Evolutionary conservation across 2,113 vertebrate species (phyloP), one percentile per base, ranked within the genome.

Genomic region (Phoxinus phoxinus): DNA sequence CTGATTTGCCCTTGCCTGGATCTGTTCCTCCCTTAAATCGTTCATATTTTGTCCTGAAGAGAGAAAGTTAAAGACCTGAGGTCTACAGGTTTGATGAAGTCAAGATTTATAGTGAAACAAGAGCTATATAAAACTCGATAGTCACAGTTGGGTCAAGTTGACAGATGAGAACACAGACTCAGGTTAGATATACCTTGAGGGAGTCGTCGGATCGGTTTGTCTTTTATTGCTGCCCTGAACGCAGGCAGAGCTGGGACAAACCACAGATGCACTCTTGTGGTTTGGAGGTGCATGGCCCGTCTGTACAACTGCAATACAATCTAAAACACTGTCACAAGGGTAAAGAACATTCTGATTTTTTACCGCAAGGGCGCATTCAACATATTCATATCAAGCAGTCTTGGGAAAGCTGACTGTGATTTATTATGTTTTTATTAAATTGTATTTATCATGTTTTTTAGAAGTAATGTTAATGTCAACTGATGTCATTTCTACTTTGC

Each of bases 81-180:
- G 81, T 83, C 81, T 83, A 72, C 65, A 83, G 30, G 46, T 44
- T n/a, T 44, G 61, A 53, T 51, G 67, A 83, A 83, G 46, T 58
- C 51, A 72, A 27, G 81, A 83, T 53, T 83, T 83, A 83, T 73
- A 83, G 81, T 67, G 35, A 51, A 53, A 58, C 32, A 44, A 15
- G 63, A 46, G 77, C 84, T 81, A 86, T 86, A 86, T 86, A 81
- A 86, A 81, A 86, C 84, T 80, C 76, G 41, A 61, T 37, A 79
- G 75, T 83, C 81, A 83, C 81, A 72, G 75, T 23, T 32, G n/a
- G 77, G 75, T 79, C 76, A 67, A 79, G 48, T 27, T 71, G 67
- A 86, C 46, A 71, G 65, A 80, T 81, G 84, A 86, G 65, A 72
- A 44, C 63, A 25, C 21, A 79, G 27, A 83, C 46, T 41, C 59